Percentiles rank a stretch among this genome's conserved stretches.
Evolutionary conservation across 2,113 vertebrate species (phyloP).

Genomic region (Pseudopodoces humilis): DNA sequence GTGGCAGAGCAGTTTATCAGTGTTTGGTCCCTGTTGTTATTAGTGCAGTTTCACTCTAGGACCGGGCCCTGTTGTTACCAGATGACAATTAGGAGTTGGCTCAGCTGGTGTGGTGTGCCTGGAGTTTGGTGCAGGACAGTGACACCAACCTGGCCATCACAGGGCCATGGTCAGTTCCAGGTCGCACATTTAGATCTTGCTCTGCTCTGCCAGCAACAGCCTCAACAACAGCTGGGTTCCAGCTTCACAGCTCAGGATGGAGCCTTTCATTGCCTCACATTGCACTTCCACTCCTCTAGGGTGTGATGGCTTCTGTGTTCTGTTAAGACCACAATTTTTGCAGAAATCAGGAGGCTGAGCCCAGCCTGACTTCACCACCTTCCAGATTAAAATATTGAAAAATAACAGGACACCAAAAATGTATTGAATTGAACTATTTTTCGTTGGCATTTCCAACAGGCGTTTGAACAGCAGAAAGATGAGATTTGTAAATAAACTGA

Average conservation of each 20-base stretch:
- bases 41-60: neutral
- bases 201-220: neutral
- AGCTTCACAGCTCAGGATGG: neutral
- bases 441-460: neutral
- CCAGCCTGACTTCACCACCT: neutral
- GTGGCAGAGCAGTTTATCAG: neutral
- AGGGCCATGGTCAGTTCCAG: neutral
- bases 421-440: rapidly evolving
- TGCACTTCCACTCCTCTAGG: neutral
- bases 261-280: neutral
- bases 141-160: neutral
- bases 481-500: constrained; percentile 28
- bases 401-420: neutral
- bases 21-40: neutral
- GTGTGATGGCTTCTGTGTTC: neutral
- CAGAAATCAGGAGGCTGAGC: neutral
- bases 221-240: neutral
- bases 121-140: neutral
- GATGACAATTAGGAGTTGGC: neutral
- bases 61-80: neutral
- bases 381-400: neutral
- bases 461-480: constrained; percentile 10
- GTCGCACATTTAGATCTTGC: neutral
- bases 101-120: neutral
- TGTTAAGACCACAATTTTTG: neutral